These are phyloP conservation scores for Aproaerema taeniolella DNA, from an alignment of 2,888 invertebrate species.

Conservation along the genomic window DNA sequence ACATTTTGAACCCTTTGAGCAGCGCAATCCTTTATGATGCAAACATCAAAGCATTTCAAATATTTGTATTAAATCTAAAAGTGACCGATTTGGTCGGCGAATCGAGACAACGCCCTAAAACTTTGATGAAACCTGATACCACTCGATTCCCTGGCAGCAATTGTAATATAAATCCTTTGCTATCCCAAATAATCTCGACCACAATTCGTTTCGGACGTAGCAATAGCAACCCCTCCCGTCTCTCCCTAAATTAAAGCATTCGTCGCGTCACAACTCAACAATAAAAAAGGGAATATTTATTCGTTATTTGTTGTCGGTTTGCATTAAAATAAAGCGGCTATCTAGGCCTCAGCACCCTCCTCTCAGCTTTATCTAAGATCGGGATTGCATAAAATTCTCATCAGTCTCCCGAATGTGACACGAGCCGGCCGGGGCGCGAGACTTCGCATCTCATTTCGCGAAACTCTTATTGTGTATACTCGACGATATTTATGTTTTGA, in stretches of 20 bases:
- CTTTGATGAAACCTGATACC: constrained; percentile 60
- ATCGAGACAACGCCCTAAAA: too few species aligned
- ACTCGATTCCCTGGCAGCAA: constrained; percentile 47
- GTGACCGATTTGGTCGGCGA: not conserved
- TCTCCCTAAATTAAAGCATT: constrained; percentile 69
- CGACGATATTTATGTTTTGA: constrained; percentile 31
- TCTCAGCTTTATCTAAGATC: constrained; percentile 66
- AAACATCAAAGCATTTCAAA: not conserved
- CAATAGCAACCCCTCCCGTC: constrained; percentile 47
- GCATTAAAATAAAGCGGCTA: constrained; percentile 73
- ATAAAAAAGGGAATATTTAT: constrained; percentile 68
- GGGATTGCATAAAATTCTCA: constrained; percentile 71
- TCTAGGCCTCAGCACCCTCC: constrained; percentile 67
- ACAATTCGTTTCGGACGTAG: constrained; percentile 63
- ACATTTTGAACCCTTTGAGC: too few species aligned
- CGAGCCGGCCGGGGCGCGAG: constrained; percentile 40
- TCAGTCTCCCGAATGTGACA: constrained; percentile 61
- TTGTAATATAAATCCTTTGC: constrained; percentile 60
- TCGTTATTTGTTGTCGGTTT: constrained; percentile 75
- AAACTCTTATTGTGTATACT: constrained; percentile 31
- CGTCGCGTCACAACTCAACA: constrained; percentile 61
- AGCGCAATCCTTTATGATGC: not conserved
- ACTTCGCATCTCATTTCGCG: constrained; percentile 58
- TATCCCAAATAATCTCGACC: constrained; percentile 62
- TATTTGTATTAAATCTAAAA: not conserved